A percentile compares a stretch with the other conserved stretches of the same genome.
phyloP scores from a whole-genome alignment of 2,797 vertebrate species.

The Peromyscus attwateri region DNA sequence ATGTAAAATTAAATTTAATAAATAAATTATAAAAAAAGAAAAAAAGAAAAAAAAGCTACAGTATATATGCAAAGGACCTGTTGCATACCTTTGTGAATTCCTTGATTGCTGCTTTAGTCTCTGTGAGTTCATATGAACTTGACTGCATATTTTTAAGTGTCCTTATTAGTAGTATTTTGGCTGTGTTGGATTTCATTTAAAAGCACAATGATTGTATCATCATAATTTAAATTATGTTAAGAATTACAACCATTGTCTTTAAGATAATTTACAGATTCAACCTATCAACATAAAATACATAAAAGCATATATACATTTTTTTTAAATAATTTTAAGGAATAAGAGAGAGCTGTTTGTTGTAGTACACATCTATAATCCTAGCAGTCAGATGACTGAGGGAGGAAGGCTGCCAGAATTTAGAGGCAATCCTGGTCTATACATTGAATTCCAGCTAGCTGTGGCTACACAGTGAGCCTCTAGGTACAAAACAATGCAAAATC shows the following conservation, averaged over 20 bases:
- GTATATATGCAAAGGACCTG: neutral
- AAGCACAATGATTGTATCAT: neutral
- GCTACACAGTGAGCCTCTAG: neutral
- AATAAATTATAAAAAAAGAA: too few species aligned
- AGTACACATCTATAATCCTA: neutral
- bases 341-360: neutral
- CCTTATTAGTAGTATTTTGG: neutral
- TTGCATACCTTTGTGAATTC: neutral
- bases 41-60: neutral
- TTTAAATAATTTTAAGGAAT: neutral
- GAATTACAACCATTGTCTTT: neutral
- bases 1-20: too few species aligned
- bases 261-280: slow-evolving; percentile 24
- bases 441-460: neutral
- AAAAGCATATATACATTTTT: neutral
- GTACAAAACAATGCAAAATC: neutral
- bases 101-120: neutral
- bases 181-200: neutral
- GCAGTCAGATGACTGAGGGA: neutral
- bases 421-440: neutral
- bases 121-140: neutral
- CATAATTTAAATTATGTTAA: slow-evolving; percentile 18
- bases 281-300: slow-evolving; percentile 6
- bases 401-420: neutral
- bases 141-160: neutral